Evolutionary conservation across 2,797 vertebrate species (phyloP).

Genomic region (Scolopax bukidnonensis): DNA sequence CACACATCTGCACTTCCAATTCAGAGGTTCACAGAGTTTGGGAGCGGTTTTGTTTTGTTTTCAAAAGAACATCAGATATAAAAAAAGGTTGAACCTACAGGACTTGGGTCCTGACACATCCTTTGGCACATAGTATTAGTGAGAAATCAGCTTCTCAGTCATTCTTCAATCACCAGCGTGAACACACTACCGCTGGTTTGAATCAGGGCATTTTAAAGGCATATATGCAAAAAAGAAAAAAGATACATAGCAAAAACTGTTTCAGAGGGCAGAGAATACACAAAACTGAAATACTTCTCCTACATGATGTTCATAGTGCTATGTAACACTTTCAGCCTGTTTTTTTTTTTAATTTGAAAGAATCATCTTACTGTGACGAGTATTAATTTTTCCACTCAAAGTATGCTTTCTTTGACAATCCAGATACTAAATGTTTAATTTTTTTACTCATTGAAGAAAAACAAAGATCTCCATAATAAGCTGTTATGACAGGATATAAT

Average conservation of each 20-base stretch:
- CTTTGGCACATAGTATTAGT: not conserved
- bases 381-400: not conserved
- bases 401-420: not conserved
- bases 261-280: not conserved
- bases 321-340: not conserved
- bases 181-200: not conserved
- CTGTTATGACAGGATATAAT: not conserved
- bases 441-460: not conserved
- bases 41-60: not conserved
- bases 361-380: not conserved
- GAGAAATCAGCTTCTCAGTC: not conserved
- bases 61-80: not conserved
- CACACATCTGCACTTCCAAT: not conserved
- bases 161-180: not conserved
- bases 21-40: not conserved
- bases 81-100: not conserved
- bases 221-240: not conserved
- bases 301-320: not conserved
- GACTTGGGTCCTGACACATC: not conserved
- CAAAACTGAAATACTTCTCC: not conserved
- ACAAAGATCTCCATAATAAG: not conserved
- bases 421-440: not conserved
- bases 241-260: not conserved
- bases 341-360: not conserved
- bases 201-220: not conserved